A percentile compares a stretch with the other conserved stretches of the same genome.
phyloP scores from a whole-genome alignment of 2,888 invertebrate genomes.

The Morinoia aosen region DNA sequence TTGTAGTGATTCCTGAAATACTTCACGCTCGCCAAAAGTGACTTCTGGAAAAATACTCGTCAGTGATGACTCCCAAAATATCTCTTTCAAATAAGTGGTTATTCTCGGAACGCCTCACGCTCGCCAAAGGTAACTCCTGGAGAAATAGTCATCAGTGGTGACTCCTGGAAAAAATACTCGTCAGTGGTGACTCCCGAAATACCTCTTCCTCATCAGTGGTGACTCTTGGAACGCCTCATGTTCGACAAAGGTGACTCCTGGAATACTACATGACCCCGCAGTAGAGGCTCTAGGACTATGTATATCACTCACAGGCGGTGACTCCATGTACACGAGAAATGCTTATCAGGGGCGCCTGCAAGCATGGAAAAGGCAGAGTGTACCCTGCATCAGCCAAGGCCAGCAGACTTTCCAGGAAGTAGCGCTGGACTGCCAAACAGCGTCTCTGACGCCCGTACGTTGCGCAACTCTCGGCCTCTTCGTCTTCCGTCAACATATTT shows the following conservation, averaged over 20 bases:
- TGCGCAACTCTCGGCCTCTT: background rate
- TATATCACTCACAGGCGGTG: background rate
- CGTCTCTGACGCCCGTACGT: background rate
- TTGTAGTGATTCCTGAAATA: too few relatives aligned
- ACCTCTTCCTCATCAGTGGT: background rate
- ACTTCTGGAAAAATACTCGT: too few relatives aligned
- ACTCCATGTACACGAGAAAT: background rate
- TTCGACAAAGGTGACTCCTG: background rate
- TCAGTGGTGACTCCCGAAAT: background rate
- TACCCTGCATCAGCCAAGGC: background rate
- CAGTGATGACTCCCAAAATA: too few relatives aligned
- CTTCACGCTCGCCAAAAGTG: too few relatives aligned
- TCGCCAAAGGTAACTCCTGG: background rate
- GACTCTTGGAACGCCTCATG: background rate
- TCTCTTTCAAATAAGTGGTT: too few relatives aligned
- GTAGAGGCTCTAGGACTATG: background rate
- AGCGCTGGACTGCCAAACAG: background rate
- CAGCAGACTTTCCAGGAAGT: background rate
- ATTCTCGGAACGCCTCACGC: too few relatives aligned
- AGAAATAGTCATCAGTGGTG: background rate
- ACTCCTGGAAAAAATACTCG: background rate
- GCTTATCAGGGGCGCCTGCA: background rate
- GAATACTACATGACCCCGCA: background rate
- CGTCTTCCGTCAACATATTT: slow-evolving; percentile 9
- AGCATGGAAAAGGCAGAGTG: background rate